Evolutionary conservation across 2,888 invertebrate species (phyloP).

Genomic region (Trissolcus japonicus): DNA sequence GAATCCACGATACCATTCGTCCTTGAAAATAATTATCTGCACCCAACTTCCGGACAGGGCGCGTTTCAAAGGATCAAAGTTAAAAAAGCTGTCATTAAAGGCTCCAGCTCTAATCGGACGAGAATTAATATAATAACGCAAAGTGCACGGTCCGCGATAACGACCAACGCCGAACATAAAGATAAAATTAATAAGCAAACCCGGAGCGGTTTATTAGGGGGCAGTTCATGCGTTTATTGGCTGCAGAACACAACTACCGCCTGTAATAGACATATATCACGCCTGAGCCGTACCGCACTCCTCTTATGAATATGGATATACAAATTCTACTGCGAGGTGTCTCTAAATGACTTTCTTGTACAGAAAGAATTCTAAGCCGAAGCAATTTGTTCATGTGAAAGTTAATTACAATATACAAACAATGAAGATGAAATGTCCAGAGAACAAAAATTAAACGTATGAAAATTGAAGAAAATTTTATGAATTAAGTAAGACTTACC

Average conservation of each 20-base stretch:
- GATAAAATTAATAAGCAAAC: conserved; percentile 51
- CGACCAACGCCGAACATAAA: conserved; percentile 33
- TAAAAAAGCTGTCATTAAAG: conserved; percentile 44
- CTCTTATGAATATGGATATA: conserved; percentile 37
- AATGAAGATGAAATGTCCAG: no score
- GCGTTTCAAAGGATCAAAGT: conserved; percentile 38
- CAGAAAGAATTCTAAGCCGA: no score
- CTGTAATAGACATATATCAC: conserved; percentile 36
- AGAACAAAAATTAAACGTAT: no score
- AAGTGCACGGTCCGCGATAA: conserved; percentile 43
- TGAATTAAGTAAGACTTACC: no score
- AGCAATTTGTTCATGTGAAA: no score
- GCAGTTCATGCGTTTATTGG: conserved; percentile 42
- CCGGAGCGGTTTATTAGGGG: conserved; percentile 43
- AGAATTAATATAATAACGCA: conserved; percentile 40
- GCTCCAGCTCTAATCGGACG: conserved; percentile 21
- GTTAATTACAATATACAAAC: no score
- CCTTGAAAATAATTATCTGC: conserved; percentile 44
- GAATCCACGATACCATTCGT: conserved; percentile 7
- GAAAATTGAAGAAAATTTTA: no score
- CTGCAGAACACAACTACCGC: conserved; percentile 19
- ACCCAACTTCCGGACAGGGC: conserved; percentile 5
- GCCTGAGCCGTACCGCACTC: conserved; percentile 9
- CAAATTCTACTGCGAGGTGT: conserved; percentile 1
- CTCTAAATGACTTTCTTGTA: conserved; percentile 6